These are phyloP conservation scores for Phoebastria nigripes DNA, from an alignment of 2,797 vertebrate genomes.

Conservation along the genomic window DNA sequence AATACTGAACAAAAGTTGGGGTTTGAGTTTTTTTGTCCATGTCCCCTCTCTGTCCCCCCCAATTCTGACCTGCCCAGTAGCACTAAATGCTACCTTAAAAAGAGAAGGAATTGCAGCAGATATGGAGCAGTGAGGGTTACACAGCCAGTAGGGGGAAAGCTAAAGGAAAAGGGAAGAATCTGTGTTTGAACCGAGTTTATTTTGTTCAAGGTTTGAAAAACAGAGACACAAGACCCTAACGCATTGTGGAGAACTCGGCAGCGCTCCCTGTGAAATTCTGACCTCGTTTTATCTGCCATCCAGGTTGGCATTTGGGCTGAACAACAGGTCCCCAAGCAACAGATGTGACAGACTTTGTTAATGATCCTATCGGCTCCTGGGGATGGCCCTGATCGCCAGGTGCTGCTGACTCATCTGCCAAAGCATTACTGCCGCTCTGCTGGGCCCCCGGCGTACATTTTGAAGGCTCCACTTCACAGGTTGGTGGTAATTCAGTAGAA, in stretches of 20 bases:
- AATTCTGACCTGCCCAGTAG: not conserved
- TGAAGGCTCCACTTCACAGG: not conserved
- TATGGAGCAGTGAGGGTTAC: not conserved
- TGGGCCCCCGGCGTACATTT: accelerated
- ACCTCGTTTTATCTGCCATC: not conserved
- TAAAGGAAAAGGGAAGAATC: not conserved
- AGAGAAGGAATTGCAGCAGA: not conserved
- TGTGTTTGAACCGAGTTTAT: not conserved
- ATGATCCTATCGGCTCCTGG: not conserved
- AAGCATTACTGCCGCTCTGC: not conserved
- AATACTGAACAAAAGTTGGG: not conserved
- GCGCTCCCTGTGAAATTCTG: not conserved
- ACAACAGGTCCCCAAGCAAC: not conserved
- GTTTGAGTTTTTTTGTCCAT: accelerated
- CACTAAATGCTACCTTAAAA: not conserved
- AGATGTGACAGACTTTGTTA: not conserved
- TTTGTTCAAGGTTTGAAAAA: not conserved
- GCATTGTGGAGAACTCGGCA: accelerated
- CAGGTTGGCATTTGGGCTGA: not conserved
- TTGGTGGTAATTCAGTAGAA: not conserved
- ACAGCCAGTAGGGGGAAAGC: accelerated
- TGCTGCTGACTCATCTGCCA: not conserved
- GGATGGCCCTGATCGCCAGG: not conserved
- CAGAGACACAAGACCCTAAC: not conserved
- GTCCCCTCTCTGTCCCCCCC: no score